Conservation (phyloP, 1,140 invertebrate species). For the Polypedilum vanderplanki region DNA sequence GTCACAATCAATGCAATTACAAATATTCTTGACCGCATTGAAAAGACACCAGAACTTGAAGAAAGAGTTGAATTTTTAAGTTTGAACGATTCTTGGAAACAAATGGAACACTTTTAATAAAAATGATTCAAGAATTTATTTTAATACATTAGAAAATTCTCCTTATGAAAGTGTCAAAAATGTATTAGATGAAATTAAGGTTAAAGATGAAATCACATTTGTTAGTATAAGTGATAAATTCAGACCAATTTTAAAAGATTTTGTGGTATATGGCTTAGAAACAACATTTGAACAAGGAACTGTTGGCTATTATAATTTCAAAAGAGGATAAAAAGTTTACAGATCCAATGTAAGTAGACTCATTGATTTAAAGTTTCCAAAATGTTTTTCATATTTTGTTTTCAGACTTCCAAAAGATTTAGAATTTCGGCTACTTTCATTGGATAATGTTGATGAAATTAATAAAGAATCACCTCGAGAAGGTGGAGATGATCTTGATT, state of each 20-base stretch:
- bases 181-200: not conserved
- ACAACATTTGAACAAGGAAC: not conserved
- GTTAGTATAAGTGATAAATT: not conserved
- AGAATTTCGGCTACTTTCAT: not conserved
- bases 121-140: not conserved
- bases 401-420: not conserved
- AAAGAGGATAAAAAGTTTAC: not conserved
- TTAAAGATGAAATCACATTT: not conserved
- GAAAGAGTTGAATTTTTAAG: not conserved
- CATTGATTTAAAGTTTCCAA: not conserved
- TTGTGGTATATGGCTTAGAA: not conserved
- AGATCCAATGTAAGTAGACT: not conserved
- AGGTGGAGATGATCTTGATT: not conserved
- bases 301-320: not conserved
- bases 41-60: not conserved
- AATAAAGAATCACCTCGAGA: not conserved
- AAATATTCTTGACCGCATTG: not conserved
- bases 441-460: too few relatives aligned
- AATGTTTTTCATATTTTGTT: too few relatives aligned
- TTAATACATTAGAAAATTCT: not conserved
- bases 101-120: constrained; percentile 1
- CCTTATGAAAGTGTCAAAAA: not conserved
- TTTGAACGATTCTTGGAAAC: not conserved
- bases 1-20: not conserved
- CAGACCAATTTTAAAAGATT: not conserved